Base-by-base conservation (phyloP, 2,888 invertebrate genomes). In the Athalia circularis region DNA sequence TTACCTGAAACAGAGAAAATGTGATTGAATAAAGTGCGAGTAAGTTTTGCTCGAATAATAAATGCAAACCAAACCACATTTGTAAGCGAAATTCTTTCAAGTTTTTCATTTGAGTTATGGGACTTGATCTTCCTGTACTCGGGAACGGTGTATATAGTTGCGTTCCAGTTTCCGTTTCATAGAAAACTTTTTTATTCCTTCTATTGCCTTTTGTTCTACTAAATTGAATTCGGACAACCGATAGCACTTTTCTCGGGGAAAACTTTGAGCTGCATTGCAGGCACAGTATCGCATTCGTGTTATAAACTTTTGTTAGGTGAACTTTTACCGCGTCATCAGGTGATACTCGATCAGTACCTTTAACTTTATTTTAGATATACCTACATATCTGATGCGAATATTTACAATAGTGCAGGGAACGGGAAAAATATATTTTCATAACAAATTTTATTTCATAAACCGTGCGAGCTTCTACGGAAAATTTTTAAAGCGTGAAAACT, bases 231-330 rank as follows among this genome's bases (percentile, higher is more conserved):
- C 59, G 59, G 45, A 72, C 59, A 13, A 72, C 52, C 57, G 72
- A 72, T 72, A 72, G 72, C 72, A 59, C 47, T 72, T 72, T 11
- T 72, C n/a, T n/a, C 45, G 4, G 47, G 15, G 43, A n/a, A 72
- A 72, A 72, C 47, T 72, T 72, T 72, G 29, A 59, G 59, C 72
- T 72, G 72, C 72, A 72, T 72, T 59, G 72, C 57, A 72, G 59
- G 59, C 59, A 59, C 47, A 57, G 29, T 2, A 5, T 13, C 50
- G 11, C 64, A 43, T 8, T 48, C 47, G 47, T 43, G 6, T 9
- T 8, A 65, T 9, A 72, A 72, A 52, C 52, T 70, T 72, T 59
- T 47, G 15, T 72, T 57, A 57, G 13, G 13, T 3, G 45, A 72
- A 72, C 52, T 72, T 72, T 59, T 59, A 47, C 45, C 72, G 59